Evolutionary conservation across 2,888 invertebrate species (phyloP).

Genomic region (Drosophila bunnanda): DNA sequence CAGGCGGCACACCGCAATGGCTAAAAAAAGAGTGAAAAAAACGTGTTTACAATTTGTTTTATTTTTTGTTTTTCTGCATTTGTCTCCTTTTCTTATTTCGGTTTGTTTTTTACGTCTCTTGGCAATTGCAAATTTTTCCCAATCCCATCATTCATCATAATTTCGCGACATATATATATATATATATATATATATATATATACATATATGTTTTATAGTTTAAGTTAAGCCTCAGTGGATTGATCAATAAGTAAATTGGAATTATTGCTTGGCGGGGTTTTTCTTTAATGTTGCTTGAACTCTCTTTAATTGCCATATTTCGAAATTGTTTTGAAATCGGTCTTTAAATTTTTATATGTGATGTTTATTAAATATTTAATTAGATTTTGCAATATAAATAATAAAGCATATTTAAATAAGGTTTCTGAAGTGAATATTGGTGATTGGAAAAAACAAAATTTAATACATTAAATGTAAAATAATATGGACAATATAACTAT

Average conservation of each 20-base stretch:
- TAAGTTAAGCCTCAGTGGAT: slow-evolving; percentile 14
- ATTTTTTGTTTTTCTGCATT: slow-evolving; percentile 20
- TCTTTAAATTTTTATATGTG: neutral
- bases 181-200: neutral
- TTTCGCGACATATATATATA: slow-evolving; percentile 23
- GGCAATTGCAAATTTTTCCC: slow-evolving; percentile 38
- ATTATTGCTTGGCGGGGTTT: slow-evolving; percentile 5
- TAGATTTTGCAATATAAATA: neutral
- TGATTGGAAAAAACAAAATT: neutral
- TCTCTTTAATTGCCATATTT: slow-evolving; percentile 5
- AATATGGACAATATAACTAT: no score
- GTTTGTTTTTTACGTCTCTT: slow-evolving; percentile 14
- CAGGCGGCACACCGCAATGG: slow-evolving; percentile 40
- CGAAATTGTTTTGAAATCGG: slow-evolving; percentile 3
- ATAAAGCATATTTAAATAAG: neutral
- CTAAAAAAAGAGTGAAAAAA: slow-evolving; percentile 31
- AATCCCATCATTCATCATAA: slow-evolving; percentile 40
- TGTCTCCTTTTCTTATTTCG: slow-evolving; percentile 37
- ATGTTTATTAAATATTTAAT: neutral
- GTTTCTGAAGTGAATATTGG: neutral
- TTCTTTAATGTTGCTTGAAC: slow-evolving; percentile 1
- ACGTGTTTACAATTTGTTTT: slow-evolving; percentile 73
- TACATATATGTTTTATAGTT: slow-evolving; percentile 6
- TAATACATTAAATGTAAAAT: no score
- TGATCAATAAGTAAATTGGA: slow-evolving; percentile 39